Conservation (phyloP, 2,888 invertebrate species). For the Leucophenga maculata region DNA sequence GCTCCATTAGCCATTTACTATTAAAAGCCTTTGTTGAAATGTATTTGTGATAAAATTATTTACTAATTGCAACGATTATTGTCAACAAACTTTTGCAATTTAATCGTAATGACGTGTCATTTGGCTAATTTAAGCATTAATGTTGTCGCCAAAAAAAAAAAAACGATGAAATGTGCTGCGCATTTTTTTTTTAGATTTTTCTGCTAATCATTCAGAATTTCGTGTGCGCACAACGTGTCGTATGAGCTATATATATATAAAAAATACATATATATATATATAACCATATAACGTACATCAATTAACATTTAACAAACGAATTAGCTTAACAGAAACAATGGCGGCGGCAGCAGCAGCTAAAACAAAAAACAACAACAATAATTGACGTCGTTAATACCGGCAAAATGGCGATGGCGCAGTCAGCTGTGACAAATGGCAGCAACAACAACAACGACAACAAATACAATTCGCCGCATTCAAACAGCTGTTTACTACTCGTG, state of each 20-base stretch:
- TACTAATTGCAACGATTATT: too few species aligned
- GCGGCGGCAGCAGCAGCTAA: constrained; percentile 12
- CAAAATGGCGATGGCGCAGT: constrained; percentile 25
- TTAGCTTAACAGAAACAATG: neutral
- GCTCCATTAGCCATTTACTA: too few species aligned
- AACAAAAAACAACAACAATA: neutral
- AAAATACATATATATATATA: neutral
- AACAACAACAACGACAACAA: constrained; percentile 3
- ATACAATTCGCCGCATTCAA: constrained; percentile 50
- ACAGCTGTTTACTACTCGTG: constrained; percentile 52
- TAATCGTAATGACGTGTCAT: too few species aligned
- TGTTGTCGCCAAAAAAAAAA: neutral
- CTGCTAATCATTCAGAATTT: neutral
- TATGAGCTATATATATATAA: constrained; percentile 32
- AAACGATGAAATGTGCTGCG: neutral
- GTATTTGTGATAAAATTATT: too few species aligned
- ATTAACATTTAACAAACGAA: neutral
- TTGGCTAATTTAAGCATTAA: too few species aligned
- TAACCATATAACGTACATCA: neutral
- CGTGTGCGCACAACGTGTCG: constrained; percentile 34
- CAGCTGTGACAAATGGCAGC: neutral
- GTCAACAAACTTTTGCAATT: too few species aligned
- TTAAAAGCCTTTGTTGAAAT: too few species aligned
- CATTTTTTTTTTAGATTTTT: constrained; percentile 9
- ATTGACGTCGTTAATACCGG: constrained; percentile 29